A percentile compares a stretch with the other conserved stretches of the same genome.
Evolutionary conservation across 2,113 vertebrate species (phyloP).

Genomic region (Rhadina sibilatrix): DNA sequence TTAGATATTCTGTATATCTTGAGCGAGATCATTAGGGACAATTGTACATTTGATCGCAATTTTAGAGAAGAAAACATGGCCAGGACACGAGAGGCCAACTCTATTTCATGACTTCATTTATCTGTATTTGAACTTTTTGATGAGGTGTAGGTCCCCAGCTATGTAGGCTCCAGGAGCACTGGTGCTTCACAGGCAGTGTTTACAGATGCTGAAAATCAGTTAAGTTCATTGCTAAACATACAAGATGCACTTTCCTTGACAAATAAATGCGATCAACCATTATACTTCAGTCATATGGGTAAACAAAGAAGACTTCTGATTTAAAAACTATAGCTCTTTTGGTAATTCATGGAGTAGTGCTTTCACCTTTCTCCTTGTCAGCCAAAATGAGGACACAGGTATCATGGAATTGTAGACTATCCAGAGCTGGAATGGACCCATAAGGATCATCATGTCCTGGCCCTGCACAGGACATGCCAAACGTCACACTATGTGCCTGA

Average conservation of each 20-base stretch:
- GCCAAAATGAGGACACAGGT: not conserved
- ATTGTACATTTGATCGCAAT: not conserved
- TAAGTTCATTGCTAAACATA: not conserved
- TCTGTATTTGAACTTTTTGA: not conserved
- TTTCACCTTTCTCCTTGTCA: not conserved
- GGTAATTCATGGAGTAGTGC: not conserved
- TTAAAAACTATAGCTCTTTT: not conserved
- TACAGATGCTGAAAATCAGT: not conserved
- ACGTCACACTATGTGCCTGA: not conserved
- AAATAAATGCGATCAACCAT: not conserved
- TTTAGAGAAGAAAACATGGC: not conserved
- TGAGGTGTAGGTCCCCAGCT: not conserved
- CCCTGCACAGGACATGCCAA: not conserved
- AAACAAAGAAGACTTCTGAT: not conserved
- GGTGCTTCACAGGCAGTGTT: not conserved
- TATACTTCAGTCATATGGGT: not conserved
- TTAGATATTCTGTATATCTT: not conserved
- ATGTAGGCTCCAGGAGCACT: not conserved
- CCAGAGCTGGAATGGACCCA: not conserved
- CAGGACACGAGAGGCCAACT: not conserved
- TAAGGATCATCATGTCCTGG: not conserved
- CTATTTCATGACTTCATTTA: not conserved
- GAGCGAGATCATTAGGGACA: not conserved
- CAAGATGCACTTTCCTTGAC: not conserved
- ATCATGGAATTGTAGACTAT: not conserved